Base-by-base conservation (phyloP, 2,888 invertebrate genomes). In the Phlogophora meticulosa region DNA sequence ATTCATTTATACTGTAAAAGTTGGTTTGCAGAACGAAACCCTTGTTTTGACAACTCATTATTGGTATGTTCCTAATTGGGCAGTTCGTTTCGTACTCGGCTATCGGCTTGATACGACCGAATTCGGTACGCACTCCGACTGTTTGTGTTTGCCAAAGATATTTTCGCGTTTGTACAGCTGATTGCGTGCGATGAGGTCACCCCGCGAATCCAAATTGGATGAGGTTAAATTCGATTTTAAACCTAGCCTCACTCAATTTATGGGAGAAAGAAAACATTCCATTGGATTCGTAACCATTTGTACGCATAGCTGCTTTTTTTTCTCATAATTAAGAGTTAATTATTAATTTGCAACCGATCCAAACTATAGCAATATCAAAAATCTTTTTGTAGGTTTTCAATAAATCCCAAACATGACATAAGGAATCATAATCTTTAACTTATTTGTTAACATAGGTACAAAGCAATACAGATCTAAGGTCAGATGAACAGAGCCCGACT, bases 41-140 rank as follows among this genome's bases (percentile, higher is more conserved):
- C 91, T 92, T 95, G 94, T 95, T 94, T 94, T 94, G 93, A 94
- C 92, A 95, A 94, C 90, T 93, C 92, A 94, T 94, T 94, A 94
- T 93, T 90, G 91, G 91, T 88, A 86, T 88, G 86, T 88, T 90
- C 91, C 91, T 94, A 94, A 94, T 92, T 94, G 94, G 92, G 84
- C 87, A 87, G 89, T 89, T 88, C 88, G 90, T 90, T 90, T 87
- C 82, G 86, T 76, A 72, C 86, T 78, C 81, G 80, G 73, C 70
- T 80, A 74, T 82, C 68, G 72, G 66, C 58, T 70, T 78, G 87
- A 85, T 88, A 90, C 89, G 84, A 82, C 84, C 81, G 82, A 85
- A 88, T 90, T 90, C 90, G 87, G 87, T 87, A 83, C 87, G 85
- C 85, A 88, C 86, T 83, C 83, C 80, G 73, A 82, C 86, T 89